These are phyloP conservation scores for Chaetura pelagica DNA, from an alignment of 2,113 vertebrate genomes.

Conservation along the genomic window DNA sequence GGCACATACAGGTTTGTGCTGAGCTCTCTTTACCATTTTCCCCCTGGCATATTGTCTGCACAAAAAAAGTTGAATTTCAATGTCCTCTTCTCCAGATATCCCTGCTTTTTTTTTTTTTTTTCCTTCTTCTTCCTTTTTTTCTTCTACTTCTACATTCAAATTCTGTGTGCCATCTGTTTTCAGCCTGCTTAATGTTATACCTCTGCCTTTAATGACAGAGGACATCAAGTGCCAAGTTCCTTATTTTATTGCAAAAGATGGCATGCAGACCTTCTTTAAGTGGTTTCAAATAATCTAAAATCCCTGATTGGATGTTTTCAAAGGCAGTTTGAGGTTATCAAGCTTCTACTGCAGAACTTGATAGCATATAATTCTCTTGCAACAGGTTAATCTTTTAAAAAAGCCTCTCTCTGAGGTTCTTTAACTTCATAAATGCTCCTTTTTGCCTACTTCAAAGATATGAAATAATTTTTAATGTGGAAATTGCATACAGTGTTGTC, in stretches of 20 bases:
- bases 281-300: neutral
- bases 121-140: neutral
- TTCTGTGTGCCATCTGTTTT: conserved; percentile 8
- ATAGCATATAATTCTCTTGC: neutral
- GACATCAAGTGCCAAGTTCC: neutral
- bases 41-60: neutral
- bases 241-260: conserved; percentile 8
- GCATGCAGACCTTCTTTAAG: neutral
- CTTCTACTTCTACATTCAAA: neutral
- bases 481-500: neutral
- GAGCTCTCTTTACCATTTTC: neutral
- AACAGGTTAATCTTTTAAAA: conserved; percentile 13
- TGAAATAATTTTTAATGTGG: neutral
- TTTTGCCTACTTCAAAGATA: conserved; percentile 5
- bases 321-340: conserved; percentile 7
- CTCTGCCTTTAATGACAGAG: neutral
- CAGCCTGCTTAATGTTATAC: neutral
- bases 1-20: neutral
- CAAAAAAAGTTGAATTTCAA: neutral
- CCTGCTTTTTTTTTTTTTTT: neutral
- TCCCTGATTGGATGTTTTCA: neutral
- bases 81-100: neutral
- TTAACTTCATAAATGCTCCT: neutral
- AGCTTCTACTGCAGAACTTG: neutral
- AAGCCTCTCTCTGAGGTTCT: neutral